Percentiles rank a stretch among this genome's conserved stretches.
Conservation (phyloP, 2,888 invertebrate genomes). For the Girardia tigrina region DNA sequence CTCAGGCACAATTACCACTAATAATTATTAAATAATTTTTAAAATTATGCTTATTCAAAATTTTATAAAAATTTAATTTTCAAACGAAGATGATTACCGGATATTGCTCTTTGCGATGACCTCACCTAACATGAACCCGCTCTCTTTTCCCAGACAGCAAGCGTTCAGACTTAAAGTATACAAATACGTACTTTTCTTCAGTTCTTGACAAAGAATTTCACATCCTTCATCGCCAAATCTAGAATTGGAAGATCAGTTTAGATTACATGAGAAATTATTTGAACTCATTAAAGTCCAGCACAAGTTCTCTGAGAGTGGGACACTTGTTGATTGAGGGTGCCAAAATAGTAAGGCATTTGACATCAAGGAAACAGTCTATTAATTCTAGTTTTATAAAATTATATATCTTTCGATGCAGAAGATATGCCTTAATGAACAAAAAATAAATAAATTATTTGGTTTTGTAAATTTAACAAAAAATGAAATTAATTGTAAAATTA, state of each 20-base stretch:
- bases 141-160: slow-evolving; percentile 44
- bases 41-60: too few relatives aligned
- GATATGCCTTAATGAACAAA: slow-evolving; percentile 40
- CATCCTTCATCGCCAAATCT: slow-evolving; percentile 49
- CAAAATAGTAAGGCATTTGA: slow-evolving; percentile 41
- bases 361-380: slow-evolving; percentile 45
- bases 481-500: too few relatives aligned
- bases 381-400: slow-evolving; percentile 43
- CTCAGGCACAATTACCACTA: too few relatives aligned
- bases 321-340: slow-evolving; percentile 39
- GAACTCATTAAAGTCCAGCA: slow-evolving; percentile 49
- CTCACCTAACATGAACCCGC: slow-evolving; percentile 43
- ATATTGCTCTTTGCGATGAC: slow-evolving; percentile 44
- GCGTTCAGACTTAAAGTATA: slow-evolving; percentile 45
- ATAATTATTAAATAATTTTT: too few relatives aligned
- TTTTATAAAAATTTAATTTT: too few relatives aligned
- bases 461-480: too few relatives aligned
- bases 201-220: slow-evolving; percentile 43
- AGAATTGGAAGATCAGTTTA: too few relatives aligned
- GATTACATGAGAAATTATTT: too few relatives aligned
- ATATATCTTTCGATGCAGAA: slow-evolving; percentile 45
- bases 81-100: too few relatives aligned
- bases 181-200: slow-evolving; percentile 42
- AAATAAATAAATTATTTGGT: background rate
- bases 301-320: slow-evolving; percentile 41